Conservation (phyloP, 2,888 invertebrate species). For the Sphaerophoria taeniata region DNA sequence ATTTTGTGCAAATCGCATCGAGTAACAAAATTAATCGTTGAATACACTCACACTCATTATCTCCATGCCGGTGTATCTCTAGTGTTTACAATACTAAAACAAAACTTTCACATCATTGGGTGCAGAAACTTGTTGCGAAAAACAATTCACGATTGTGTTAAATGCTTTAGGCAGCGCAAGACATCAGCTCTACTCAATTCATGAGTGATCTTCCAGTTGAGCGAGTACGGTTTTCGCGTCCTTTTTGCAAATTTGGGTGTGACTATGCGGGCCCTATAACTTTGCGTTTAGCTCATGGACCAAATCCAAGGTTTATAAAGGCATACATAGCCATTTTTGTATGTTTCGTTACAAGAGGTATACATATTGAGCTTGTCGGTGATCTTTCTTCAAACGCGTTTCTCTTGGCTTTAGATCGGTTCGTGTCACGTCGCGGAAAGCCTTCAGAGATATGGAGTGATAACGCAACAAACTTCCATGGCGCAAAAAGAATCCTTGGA, state of each 20-base stretch:
- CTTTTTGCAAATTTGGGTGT: slow-evolving; percentile 13
- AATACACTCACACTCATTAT: slow-evolving; percentile 10
- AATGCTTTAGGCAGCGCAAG: neutral
- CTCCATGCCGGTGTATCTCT: slow-evolving; percentile 14
- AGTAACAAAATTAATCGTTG: slow-evolving; percentile 5
- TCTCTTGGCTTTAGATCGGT: slow-evolving; percentile 18
- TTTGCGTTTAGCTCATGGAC: neutral
- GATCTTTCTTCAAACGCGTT: slow-evolving; percentile 16
- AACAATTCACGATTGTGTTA: slow-evolving; percentile 11
- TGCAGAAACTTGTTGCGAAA: slow-evolving; percentile 21
- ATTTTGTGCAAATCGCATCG: neutral
- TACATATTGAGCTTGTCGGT: slow-evolving; percentile 20
- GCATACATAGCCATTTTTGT: slow-evolving; percentile 22
- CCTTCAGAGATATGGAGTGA: slow-evolving; percentile 27
- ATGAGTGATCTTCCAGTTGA: slow-evolving; percentile 14
- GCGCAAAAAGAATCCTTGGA: neutral
- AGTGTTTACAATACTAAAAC: slow-evolving; percentile 22
- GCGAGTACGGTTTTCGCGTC: slow-evolving; percentile 12
- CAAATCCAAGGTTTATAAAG: slow-evolving; percentile 18
- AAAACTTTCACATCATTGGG: slow-evolving; percentile 1
- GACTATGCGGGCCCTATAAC: slow-evolving; percentile 25
- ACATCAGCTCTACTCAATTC: neutral
- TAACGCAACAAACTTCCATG: slow-evolving; percentile 25
- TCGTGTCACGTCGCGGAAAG: slow-evolving; percentile 9
- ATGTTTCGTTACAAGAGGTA: slow-evolving; percentile 33